Percentiles rank a stretch among this genome's conserved stretches.
These are phyloP conservation scores for Hipposideros armiger DNA, from an alignment of 2,113 vertebrate species.

Conservation along the genomic window DNA sequence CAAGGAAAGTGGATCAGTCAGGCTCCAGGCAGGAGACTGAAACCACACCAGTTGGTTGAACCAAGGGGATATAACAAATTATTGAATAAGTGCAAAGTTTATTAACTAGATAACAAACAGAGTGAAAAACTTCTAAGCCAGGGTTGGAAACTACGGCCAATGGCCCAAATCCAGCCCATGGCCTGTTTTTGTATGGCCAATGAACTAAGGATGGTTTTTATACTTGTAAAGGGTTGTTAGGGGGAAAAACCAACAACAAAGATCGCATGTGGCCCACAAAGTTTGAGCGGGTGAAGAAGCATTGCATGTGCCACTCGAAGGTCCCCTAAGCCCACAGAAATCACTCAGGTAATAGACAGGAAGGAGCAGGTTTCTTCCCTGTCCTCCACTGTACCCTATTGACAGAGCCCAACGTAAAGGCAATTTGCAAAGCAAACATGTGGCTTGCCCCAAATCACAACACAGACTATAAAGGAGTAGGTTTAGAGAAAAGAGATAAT, in stretches of 20 bases:
- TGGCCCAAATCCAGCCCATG: not conserved
- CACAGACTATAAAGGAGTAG: not conserved
- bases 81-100: not conserved
- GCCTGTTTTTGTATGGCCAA: not conserved
- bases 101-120: not conserved
- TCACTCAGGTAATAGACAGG: not conserved
- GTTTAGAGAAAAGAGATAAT: not conserved
- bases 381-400: not conserved
- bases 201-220: constrained; percentile 2
- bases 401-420: not conserved
- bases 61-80: not conserved
- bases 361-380: not conserved
- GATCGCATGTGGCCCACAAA: not conserved
- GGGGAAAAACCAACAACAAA: not conserved
- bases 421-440: not conserved
- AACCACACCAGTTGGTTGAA: not conserved
- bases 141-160: not conserved
- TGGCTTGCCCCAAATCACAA: not conserved
- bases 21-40: not conserved
- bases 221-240: not conserved
- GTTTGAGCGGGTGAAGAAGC: not conserved
- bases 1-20: not conserved
- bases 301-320: not conserved
- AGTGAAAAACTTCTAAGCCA: not conserved
- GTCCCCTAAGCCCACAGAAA: not conserved